Conservation (phyloP, 2,888 invertebrate species). For the Peribatodes rhomboidaria region DNA sequence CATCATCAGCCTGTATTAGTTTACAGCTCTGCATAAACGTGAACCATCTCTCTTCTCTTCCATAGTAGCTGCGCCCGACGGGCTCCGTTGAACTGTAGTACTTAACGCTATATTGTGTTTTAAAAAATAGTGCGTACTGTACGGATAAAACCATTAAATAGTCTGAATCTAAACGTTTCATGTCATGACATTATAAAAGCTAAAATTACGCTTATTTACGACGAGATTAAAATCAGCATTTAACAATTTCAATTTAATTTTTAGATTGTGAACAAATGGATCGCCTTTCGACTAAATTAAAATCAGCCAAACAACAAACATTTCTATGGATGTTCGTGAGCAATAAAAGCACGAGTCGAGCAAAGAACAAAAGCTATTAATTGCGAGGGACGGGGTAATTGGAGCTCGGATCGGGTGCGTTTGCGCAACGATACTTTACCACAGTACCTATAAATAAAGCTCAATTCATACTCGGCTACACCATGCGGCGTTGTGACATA, state of each 20-base stretch:
- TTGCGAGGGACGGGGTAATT: conserved; percentile 21
- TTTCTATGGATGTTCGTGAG: conserved; percentile 10
- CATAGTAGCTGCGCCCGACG: no score
- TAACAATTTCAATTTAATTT: neutral
- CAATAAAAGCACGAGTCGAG: conserved; percentile 18
- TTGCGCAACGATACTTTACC: conserved; percentile 30
- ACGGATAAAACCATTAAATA: no score
- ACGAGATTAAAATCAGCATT: no score
- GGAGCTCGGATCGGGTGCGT: conserved; percentile 23
- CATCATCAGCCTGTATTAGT: no score
- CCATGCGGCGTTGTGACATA: neutral
- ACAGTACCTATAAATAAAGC: neutral
- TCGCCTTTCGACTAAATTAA: neutral
- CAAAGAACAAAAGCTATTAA: conserved; percentile 44
- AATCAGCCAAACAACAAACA: neutral
- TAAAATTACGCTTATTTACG: no score
- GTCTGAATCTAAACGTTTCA: no score
- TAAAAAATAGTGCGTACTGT: no score
- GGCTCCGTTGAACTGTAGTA: no score
- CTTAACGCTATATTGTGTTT: no score
- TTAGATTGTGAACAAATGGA: neutral
- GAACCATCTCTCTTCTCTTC: no score
- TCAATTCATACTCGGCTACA: neutral
- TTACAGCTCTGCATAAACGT: no score
- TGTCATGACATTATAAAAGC: no score